Conservation (phyloP, 2,888 invertebrate genomes). For the Pecten maximus region DNA sequence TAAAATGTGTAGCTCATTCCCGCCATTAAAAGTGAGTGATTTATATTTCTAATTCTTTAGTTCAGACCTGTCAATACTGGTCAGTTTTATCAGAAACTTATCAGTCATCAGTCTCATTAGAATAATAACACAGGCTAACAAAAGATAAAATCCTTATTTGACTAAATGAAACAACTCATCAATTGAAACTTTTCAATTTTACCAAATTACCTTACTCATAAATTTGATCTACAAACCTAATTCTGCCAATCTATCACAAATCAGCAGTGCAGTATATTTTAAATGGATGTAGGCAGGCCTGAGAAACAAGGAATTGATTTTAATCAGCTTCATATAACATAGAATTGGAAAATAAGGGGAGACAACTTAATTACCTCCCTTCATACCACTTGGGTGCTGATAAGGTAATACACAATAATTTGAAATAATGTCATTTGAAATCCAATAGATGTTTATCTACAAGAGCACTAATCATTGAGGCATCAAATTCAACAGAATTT, state of each 20-base stretch:
- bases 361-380: not conserved
- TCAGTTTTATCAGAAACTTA: not conserved
- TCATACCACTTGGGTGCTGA: too few species aligned
- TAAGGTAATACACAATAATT: too few species aligned
- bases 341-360: not conserved
- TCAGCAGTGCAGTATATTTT: not conserved
- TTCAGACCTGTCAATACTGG: not conserved
- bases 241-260: not conserved
- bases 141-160: not conserved
- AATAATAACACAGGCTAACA: not conserved
- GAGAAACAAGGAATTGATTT: too few species aligned
- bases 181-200: not conserved
- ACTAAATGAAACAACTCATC: not conserved
- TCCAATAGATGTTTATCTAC: too few species aligned
- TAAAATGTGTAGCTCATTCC: too few species aligned
- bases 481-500: too few species aligned
- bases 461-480: too few species aligned
- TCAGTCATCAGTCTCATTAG: not conserved
- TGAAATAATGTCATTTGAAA: too few species aligned
- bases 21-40: too few species aligned
- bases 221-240: not conserved
- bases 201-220: not conserved
- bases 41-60: too few species aligned
- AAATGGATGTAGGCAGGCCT: too few species aligned
- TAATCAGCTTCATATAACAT: too few species aligned